These are phyloP conservation scores for Rhingia rostrata DNA, from an alignment of 2,888 invertebrate species.

Conservation along the genomic window DNA sequence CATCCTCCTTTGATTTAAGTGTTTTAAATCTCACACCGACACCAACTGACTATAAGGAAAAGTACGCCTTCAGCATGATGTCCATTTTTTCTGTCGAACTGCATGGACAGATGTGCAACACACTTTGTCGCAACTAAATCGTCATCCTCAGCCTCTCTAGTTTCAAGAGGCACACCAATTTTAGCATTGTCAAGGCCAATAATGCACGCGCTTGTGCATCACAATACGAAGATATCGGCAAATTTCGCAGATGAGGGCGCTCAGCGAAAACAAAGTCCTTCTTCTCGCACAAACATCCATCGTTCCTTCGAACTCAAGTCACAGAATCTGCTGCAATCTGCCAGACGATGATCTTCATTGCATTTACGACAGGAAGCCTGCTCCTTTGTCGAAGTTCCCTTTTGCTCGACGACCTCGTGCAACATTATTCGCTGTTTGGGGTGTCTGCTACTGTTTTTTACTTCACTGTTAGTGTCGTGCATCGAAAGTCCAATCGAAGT, in stretches of 20 bases:
- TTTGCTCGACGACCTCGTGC: slow-evolving; percentile 1
- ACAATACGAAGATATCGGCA: too few relatives aligned
- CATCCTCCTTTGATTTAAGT: too few relatives aligned
- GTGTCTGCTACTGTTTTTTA: background rate
- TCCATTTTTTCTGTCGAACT: too few relatives aligned
- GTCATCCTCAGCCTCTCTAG: slow-evolving; percentile 30
- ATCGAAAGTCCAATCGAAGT: too few relatives aligned
- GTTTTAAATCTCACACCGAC: too few relatives aligned
- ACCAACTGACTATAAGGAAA: too few relatives aligned
- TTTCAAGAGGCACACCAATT: slow-evolving; percentile 51
- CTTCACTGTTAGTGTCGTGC: background rate
- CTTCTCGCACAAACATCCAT: slow-evolving; percentile 29
- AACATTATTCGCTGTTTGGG: background rate
- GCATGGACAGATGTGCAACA: too few relatives aligned
- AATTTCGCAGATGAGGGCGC: too few relatives aligned
- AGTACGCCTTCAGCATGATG: too few relatives aligned
- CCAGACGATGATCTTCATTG: slow-evolving; percentile 3
- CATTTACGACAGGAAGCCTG: slow-evolving; percentile 23
- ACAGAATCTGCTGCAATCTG: slow-evolving; percentile 10
- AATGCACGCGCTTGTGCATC: too few relatives aligned
- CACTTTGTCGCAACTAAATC: slow-evolving; percentile 46
- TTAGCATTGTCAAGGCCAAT: slow-evolving; percentile 55
- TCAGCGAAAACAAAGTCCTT: slow-evolving; percentile 40
- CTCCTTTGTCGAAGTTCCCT: background rate
- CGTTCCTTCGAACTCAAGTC: background rate